A percentile compares a stretch with the other conserved stretches of the same genome.
These are phyloP conservation scores for Cerastoderma edule DNA, from an alignment of 2,888 invertebrate species.

Conservation along the genomic window DNA sequence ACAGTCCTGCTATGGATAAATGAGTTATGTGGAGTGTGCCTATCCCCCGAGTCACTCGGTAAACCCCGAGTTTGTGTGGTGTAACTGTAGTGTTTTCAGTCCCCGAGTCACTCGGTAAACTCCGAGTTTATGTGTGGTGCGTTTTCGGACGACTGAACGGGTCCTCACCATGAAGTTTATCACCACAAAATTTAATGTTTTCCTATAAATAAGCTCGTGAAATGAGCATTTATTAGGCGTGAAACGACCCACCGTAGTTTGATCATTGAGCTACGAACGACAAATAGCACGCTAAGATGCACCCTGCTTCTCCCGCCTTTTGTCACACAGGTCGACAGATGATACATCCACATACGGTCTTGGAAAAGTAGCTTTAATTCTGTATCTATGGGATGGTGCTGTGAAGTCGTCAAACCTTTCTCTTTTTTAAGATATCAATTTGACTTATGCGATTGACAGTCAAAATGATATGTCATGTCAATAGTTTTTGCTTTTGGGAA, in stretches of 20 bases:
- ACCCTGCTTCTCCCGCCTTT: too few species aligned
- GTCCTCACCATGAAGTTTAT: slow-evolving; percentile 1
- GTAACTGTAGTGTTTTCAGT: too few species aligned
- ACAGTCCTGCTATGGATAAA: too few species aligned
- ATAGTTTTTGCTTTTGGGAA: neutral
- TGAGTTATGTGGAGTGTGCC: too few species aligned
- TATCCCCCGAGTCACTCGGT: too few species aligned
- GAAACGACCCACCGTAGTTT: slow-evolving; percentile 30
- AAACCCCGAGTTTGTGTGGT: too few species aligned
- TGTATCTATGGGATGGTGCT: neutral
- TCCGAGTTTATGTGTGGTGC: too few species aligned
- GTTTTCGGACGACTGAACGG: neutral
- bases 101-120: too few species aligned
- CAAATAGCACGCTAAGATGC: slow-evolving; percentile 25
- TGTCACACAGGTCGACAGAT: too few species aligned
- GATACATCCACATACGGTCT: neutral
- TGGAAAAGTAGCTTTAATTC: neutral
- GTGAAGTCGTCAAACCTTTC: too few species aligned
- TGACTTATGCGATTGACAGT: slow-evolving; percentile 1
- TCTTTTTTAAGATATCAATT: neutral
- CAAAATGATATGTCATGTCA: neutral
- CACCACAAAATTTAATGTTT: slow-evolving; percentile 26
- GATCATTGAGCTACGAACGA: slow-evolving; percentile 36
- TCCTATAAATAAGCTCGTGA: slow-evolving; percentile 36
- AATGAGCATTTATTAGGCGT: slow-evolving; percentile 52